phyloP scores from a whole-genome alignment of 2,113 vertebrate genomes.

The Phoxinus phoxinus region DNA sequence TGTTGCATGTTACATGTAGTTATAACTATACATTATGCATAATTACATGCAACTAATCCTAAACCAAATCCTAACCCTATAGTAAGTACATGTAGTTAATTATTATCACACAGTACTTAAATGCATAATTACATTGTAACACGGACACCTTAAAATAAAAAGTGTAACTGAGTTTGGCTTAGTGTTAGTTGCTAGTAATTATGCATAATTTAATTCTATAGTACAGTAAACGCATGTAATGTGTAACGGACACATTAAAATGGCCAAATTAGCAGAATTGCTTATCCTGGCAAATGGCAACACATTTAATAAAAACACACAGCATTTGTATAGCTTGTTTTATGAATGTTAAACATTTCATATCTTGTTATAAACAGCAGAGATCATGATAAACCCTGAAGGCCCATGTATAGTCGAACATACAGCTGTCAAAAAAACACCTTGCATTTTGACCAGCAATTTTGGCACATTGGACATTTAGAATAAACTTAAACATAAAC shows the following conservation, averaged over 20 bases:
- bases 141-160: no score
- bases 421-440: not conserved
- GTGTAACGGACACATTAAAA: not conserved
- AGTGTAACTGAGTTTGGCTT: no score
- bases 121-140: no score
- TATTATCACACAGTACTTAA: no score
- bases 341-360: not conserved
- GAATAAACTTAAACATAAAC: not conserved
- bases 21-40: no score
- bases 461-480: not conserved
- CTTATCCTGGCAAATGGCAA: not conserved
- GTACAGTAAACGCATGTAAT: not conserved
- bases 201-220: not conserved
- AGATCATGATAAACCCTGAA: not conserved
- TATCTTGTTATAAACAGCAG: not conserved
- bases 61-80: no score
- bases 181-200: not conserved
- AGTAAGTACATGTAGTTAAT: no score
- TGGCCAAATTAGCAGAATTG: not conserved
- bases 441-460: conserved; percentile 10
- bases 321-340: not conserved
- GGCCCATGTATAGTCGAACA: not conserved
- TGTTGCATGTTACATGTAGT: no score
- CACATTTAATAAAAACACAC: not conserved
- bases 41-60: no score